These are phyloP conservation scores for Drosophila neotestacea DNA, from an alignment of 2,888 invertebrate genomes.

Conservation along the genomic window DNA sequence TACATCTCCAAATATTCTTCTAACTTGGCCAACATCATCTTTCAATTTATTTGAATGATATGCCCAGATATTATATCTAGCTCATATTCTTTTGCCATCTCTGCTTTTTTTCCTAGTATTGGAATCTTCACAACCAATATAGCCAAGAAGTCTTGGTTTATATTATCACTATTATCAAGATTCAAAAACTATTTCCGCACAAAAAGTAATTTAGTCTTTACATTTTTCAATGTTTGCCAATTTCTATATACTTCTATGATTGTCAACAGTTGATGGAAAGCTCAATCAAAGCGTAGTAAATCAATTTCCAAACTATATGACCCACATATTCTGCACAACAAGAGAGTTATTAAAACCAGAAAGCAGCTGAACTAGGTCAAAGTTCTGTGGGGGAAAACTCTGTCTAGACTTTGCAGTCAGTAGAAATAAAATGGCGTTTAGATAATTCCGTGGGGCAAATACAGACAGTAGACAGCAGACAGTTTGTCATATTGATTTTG, in stretches of 20 bases:
- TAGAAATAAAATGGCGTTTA: slow-evolving; percentile 28
- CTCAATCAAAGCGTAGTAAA: slow-evolving; percentile 21
- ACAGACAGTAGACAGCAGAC: slow-evolving; percentile 33
- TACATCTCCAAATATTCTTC: too few relatives aligned
- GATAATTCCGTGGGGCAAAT: slow-evolving; percentile 45
- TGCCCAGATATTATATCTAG: too few relatives aligned
- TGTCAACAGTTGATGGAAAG: slow-evolving; percentile 8
- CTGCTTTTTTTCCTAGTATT: too few relatives aligned
- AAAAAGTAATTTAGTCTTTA: not conserved
- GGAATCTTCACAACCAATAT: too few relatives aligned
- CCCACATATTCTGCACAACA: slow-evolving; percentile 22
- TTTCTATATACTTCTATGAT: not conserved
- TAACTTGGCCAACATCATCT: too few relatives aligned
- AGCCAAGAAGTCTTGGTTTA: too few relatives aligned
- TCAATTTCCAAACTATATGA: slow-evolving; percentile 32
- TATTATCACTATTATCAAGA: too few relatives aligned
- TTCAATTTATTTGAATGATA: too few relatives aligned
- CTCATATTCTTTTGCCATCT: too few relatives aligned
- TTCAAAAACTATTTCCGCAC: not conserved
- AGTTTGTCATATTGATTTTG: slow-evolving; percentile 72
- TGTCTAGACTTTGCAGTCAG: slow-evolving; percentile 42
- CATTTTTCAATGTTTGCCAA: not conserved
- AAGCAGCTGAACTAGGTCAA: slow-evolving; percentile 46
- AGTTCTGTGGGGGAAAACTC: slow-evolving; percentile 31
- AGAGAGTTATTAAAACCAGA: slow-evolving; percentile 34